These are phyloP conservation scores for Dichetophora obliterata DNA, from an alignment of 2,888 invertebrate species.

Conservation along the genomic window DNA sequence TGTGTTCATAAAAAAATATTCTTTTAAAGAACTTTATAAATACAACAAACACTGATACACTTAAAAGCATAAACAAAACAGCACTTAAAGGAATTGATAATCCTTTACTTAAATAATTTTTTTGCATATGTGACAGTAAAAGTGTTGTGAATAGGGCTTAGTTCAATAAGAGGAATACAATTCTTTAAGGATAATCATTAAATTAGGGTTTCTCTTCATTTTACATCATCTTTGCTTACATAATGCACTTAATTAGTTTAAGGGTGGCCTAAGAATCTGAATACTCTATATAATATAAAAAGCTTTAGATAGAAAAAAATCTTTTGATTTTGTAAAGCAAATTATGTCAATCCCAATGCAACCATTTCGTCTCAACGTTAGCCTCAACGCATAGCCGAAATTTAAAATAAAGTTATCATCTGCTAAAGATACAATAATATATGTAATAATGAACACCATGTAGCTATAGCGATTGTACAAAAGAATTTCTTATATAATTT, in stretches of 20 bases:
- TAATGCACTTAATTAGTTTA: neutral
- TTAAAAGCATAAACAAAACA: slow-evolving; percentile 37
- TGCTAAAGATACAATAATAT: no score
- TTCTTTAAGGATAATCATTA: neutral
- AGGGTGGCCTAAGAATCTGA: neutral
- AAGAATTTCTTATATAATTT: no score
- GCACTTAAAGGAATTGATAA: slow-evolving; percentile 42
- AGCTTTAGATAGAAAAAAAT: no score
- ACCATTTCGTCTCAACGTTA: no score
- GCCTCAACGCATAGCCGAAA: no score
- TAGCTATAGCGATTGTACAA: no score
- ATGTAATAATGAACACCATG: no score
- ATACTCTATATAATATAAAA: neutral
- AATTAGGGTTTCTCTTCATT: neutral
- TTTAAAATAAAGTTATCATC: no score
- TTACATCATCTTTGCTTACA: neutral
- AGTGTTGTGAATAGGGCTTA: neutral
- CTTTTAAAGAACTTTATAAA: slow-evolving; percentile 39
- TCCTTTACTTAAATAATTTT: slow-evolving; percentile 11
- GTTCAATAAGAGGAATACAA: neutral
- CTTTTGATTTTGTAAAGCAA: no score
- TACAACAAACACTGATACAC: slow-evolving; percentile 19
- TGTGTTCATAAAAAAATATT: slow-evolving; percentile 37
- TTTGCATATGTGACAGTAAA: neutral
- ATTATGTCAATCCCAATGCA: no score